A percentile compares a stretch with the other conserved stretches of the same genome.
phyloP scores from a whole-genome alignment of 1,140 invertebrate species.

The Agrypnia vestita region DNA sequence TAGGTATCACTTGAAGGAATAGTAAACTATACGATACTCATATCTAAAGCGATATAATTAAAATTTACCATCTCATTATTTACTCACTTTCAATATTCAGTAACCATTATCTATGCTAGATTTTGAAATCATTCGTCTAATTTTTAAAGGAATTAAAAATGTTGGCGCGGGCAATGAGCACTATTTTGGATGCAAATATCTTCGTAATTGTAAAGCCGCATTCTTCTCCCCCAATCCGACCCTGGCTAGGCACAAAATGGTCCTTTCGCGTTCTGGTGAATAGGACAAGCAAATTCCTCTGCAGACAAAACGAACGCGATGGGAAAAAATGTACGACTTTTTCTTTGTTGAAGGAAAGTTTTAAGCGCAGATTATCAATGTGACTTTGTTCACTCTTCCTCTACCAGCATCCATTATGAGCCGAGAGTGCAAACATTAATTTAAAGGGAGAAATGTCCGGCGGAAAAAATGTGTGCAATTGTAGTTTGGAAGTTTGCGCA shows the following conservation, averaged over 20 bases:
- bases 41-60: too few species aligned
- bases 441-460: constrained; percentile 5
- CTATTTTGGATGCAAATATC: too few species aligned
- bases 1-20: too few species aligned
- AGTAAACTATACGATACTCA: too few species aligned
- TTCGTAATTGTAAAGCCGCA: too few species aligned
- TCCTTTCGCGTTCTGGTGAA: neutral
- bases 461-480: constrained; percentile 31
- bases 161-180: too few species aligned
- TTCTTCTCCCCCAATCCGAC: neutral
- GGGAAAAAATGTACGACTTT: neutral
- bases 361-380: constrained; percentile 39
- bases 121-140: too few species aligned
- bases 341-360: constrained; percentile 14
- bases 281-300: constrained; percentile 3
- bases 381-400: constrained; percentile 28
- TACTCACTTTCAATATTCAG: too few species aligned
- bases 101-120: too few species aligned
- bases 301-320: constrained; percentile 14
- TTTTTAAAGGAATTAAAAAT: too few species aligned
- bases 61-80: too few species aligned
- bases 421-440: constrained; percentile 35
- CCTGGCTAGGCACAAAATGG: neutral
- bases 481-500: neutral
- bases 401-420: constrained; percentile 21